Evolutionary conservation across 2,797 vertebrate genomes (phyloP), one percentile per base, ranked within the genome.

Genomic region (Pipistrellus pygmaeus): DNA sequence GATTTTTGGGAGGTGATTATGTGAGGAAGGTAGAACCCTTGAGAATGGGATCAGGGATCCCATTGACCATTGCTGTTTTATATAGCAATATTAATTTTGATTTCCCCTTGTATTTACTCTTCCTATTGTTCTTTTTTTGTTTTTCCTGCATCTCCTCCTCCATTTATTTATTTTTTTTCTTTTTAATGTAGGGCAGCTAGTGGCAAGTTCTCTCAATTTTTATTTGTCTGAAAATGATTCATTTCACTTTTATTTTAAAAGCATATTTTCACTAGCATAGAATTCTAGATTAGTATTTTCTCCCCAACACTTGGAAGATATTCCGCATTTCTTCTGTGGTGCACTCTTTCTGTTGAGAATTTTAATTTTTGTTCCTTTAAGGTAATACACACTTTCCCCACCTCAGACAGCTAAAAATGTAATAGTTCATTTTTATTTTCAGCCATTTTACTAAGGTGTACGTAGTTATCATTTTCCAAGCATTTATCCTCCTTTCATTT

Each of bases 151-250:
- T 66, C 25, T 82, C 2, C 68, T 32, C 53, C 78, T 64, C 27
- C 27, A 62, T n/a, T 41, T 25, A 0, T 48, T 48, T 30, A 32
- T 48, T 32, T 9, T 73, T 10, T 48, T 15, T 17, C 35, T 75
- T 15, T 76, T 41, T 91, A 46, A 17, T 68, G 3, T 83, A 83
- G 27, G n/a, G 85, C 60, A 88, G 11, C 41, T 76, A 38, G 51
- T 48, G 25, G 13, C 23, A 88, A 60, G 48, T 88, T 69, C 51
- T 88, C 84, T 81, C 20, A 46, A 88, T 77, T 69, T 88, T 75
- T 57, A 25, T 66, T 91, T 68, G 60, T 83, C 57, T 83, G 69
- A 93, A 88, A 76, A 69, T 83, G 18, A 82, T 38, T 80, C 72
- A 64, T 60, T 88, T 83, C 12, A 41, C 21, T 30, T 92, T 69